Conservation (phyloP, 2,113 vertebrate genomes). For the Percina caprodes region DNA sequence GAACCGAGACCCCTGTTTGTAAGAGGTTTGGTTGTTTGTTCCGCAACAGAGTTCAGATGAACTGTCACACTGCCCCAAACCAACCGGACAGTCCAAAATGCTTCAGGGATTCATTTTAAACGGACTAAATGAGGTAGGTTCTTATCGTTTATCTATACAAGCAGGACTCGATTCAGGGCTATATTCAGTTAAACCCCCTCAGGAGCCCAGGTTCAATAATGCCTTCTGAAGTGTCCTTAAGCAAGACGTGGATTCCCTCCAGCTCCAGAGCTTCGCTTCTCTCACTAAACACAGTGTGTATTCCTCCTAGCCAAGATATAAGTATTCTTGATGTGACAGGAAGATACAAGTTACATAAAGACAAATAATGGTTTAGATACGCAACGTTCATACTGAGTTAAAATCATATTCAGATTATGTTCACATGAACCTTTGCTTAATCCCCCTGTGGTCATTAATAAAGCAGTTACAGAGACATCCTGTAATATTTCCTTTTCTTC, state of each 20-base stretch:
- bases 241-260: background rate
- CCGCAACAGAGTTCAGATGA: no score
- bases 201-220: background rate
- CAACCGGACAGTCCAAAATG: no score
- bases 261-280: background rate
- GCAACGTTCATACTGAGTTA: background rate
- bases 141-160: background rate
- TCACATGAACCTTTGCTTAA: slow-evolving; percentile 2
- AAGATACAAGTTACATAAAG: background rate
- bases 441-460: slow-evolving; percentile 39
- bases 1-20: no score
- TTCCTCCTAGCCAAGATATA: background rate
- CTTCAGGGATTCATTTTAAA: no score
- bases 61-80: no score
- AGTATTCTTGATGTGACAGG: background rate
- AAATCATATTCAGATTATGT: slow-evolving; percentile 1
- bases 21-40: no score
- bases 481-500: slow-evolving; percentile 33
- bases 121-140: background rate
- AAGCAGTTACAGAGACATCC: slow-evolving; percentile 31
- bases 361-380: background rate
- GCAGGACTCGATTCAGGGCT: background rate
- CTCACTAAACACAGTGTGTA: background rate
- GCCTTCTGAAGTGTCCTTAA: background rate
- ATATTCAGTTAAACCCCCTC: background rate